Conservation (phyloP, 2,888 invertebrate species). For the Dinocampus coccinellae region DNA sequence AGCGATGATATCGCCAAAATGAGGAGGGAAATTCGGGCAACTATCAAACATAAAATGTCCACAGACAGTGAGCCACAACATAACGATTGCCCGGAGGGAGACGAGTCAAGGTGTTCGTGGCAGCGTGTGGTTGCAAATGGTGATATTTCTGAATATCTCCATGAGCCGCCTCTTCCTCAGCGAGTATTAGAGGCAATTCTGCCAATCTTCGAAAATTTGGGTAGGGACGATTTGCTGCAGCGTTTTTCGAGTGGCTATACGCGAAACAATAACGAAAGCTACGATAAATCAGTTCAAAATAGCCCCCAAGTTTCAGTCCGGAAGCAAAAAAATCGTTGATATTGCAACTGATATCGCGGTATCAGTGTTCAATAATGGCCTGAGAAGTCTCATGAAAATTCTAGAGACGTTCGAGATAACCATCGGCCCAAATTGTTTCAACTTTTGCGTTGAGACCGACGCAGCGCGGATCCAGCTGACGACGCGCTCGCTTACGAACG, state of each 20-base stretch:
- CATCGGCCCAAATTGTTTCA: constrained; percentile 23
- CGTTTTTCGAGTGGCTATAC: constrained; percentile 37
- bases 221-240: constrained; percentile 36
- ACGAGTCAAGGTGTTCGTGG: constrained; percentile 51
- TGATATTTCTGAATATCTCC: constrained; percentile 22
- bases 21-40: constrained; percentile 52
- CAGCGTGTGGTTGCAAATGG: constrained; percentile 31
- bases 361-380: constrained; percentile 39
- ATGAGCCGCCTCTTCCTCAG: constrained; percentile 28
- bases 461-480: constrained; percentile 32
- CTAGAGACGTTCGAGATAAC: constrained; percentile 39
- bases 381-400: constrained; percentile 37
- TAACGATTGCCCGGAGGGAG: too few relatives aligned
- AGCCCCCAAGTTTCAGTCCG: constrained; percentile 38
- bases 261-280: constrained; percentile 42
- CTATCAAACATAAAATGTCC: constrained; percentile 44
- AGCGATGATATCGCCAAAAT: constrained; percentile 43
- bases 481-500: constrained; percentile 28
- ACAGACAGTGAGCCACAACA: constrained; percentile 47
- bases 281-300: constrained; percentile 38
- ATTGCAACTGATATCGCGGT: constrained; percentile 36
- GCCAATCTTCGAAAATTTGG: constrained; percentile 36
- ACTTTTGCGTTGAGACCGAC: background rate
- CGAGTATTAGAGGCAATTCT: constrained; percentile 35
- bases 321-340: constrained; percentile 31